Evolutionary conservation across 2,113 vertebrate genomes (phyloP), one percentile per base, ranked within the genome.

Genomic region (Raja brachyura): DNA sequence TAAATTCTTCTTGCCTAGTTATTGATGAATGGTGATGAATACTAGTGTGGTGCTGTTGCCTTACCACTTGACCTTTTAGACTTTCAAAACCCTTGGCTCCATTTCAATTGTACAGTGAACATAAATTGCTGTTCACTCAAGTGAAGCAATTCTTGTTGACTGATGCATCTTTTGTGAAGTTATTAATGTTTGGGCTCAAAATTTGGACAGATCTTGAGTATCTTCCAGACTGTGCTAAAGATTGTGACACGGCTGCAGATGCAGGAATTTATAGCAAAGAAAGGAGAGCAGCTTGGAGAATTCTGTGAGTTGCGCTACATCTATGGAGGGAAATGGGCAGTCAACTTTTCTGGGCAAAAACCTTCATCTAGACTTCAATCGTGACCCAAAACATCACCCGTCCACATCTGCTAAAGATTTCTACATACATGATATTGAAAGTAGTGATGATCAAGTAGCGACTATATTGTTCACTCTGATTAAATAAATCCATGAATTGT

Each of bases 1-100:
- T 95, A 95, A 94, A 95, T 94, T 94, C 93, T 81, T 94, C 96
- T 95, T 95, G 92, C 75, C 93, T 93, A 94, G 94, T 95, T 95
- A 94, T 95, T 93, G 90, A 93, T 93, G 59, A 48, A 93, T 94
- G 90, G 92, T 94, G 94, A 94, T 94, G 94, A 95, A 94, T 93
- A 93, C 74, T 90, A 94, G 93, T 94, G 94, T 93, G 93, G 93
- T 90, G 75, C 93, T 93, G 93, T 63, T 61, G 90, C 77, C 77
- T n/a, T 68, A 95, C 94, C 94, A 94, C 95, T 95, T 95, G 94
- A 95, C 95, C 94, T 94, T 88, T 77, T 74, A 93, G 75, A 93
- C 93, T 93, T 93, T 93, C 14, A 33, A 93, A 81, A 83, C 79
- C 66, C 68, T 85, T 31, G 68, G 88, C 85, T 83, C 93, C 63